These are phyloP conservation scores for Eristalis pertinax DNA, from an alignment of 2,888 invertebrate genomes.

Conservation along the genomic window DNA sequence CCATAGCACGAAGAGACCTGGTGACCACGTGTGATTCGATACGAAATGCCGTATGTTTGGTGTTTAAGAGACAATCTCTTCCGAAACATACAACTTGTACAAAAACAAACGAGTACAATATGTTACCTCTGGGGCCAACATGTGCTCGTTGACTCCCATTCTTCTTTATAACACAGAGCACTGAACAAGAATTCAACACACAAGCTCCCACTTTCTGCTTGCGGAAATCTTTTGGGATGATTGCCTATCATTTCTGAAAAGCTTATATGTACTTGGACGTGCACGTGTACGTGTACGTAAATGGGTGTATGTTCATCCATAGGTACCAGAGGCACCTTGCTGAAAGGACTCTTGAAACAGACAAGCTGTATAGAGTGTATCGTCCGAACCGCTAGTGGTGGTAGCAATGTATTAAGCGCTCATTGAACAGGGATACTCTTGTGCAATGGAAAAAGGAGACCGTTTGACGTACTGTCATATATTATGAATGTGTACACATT, in stretches of 20 bases:
- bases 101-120: constrained; percentile 72
- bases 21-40: constrained; percentile 62
- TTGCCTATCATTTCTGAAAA: constrained; percentile 73
- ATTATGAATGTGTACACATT: constrained; percentile 65
- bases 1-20: constrained; percentile 29
- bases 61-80: constrained; percentile 47
- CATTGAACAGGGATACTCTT: constrained; percentile 22
- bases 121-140: constrained; percentile 73
- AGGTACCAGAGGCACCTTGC: constrained; percentile 28
- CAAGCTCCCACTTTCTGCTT: constrained; percentile 53
- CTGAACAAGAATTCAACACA: constrained; percentile 70
- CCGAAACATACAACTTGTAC: constrained; percentile 53
- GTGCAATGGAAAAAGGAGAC: constrained; percentile 63
- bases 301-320: background rate
- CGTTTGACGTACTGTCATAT: constrained; percentile 76
- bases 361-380: background rate
- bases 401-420: constrained; percentile 47
- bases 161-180: constrained; percentile 42
- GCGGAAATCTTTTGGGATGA: constrained; percentile 71
- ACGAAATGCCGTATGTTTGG: constrained; percentile 18
- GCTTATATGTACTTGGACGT: constrained; percentile 21
- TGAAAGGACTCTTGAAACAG: constrained; percentile 29
- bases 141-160: constrained; percentile 72
- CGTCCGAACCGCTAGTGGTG: background rate
- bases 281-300: background rate